Conservation (phyloP, 2,113 vertebrate species). For the Percopsis transmontana region DNA sequence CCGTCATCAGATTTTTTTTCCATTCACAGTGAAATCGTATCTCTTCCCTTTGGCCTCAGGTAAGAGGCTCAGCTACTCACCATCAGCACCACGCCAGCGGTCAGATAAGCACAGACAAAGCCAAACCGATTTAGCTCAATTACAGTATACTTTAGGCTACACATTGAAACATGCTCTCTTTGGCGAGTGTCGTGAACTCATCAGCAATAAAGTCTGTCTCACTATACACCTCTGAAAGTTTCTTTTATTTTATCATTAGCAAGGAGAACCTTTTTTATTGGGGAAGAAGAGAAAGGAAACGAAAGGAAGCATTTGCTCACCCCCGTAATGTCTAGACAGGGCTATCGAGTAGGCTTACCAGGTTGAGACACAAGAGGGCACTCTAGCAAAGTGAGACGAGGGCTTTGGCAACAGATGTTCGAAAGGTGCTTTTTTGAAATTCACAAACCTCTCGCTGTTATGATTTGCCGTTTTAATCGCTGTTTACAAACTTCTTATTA, state of each 20-base stretch:
- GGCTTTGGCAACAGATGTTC: background rate
- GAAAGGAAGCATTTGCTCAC: no score
- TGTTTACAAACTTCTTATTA: no score
- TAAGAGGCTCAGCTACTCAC: slow-evolving; percentile 48
- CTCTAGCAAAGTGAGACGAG: slow-evolving; percentile 34
- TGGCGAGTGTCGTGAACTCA: background rate
- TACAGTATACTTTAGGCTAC: slow-evolving; percentile 15
- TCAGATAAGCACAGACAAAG: slow-evolving; percentile 30
- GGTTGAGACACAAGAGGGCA: slow-evolving; percentile 53
- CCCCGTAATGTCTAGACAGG: background rate
- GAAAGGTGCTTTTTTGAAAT: background rate
- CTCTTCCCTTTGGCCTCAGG: slow-evolving; percentile 33
- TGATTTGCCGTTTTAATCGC: no score
- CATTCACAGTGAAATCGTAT: slow-evolving; percentile 69
- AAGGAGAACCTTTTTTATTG: no score
- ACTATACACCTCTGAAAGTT: no score
- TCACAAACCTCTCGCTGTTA: no score
- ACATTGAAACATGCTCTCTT: slow-evolving; percentile 16
- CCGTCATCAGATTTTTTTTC: slow-evolving; percentile 43
- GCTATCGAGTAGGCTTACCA: background rate
- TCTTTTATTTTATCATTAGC: no score
- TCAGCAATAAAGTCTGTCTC: no score
- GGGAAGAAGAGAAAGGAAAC: no score
- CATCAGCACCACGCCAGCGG: slow-evolving; percentile 28
- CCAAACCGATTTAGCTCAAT: slow-evolving; percentile 50